Conservation (phyloP, 2,113 vertebrate species). For the Antigone vipio region DNA sequence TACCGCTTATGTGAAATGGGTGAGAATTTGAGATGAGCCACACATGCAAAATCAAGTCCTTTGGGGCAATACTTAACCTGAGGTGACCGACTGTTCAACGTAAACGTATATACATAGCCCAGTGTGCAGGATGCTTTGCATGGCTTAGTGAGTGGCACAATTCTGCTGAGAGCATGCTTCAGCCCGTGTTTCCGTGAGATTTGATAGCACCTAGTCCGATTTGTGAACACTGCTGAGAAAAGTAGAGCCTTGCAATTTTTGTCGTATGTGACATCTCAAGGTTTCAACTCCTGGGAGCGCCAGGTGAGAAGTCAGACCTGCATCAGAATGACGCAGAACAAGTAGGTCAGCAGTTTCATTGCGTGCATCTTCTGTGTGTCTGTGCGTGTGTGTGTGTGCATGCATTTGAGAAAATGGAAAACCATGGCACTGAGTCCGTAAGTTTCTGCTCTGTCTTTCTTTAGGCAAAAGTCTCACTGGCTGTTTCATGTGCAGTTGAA, state of each 20-base stretch:
- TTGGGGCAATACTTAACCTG: not conserved
- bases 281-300: not conserved
- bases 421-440: not conserved
- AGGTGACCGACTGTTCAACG: not conserved
- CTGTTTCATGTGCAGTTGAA: not conserved
- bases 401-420: not conserved
- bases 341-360: slow-evolving; percentile 33
- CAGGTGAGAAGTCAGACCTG: slow-evolving; percentile 31
- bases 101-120: not conserved
- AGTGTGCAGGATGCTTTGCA: not conserved
- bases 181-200: not conserved
- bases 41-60: slow-evolving; percentile 7
- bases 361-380: not conserved
- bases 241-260: not conserved
- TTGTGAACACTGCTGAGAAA: not conserved
- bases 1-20: fast-evolving
- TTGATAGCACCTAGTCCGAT: not conserved
- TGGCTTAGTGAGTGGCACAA: not conserved
- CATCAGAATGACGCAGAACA: slow-evolving; percentile 30
- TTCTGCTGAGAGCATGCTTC: not conserved
- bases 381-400: fast-evolving
- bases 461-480: not conserved
- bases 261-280: not conserved
- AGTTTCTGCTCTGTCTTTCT: not conserved
- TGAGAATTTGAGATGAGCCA: slow-evolving; percentile 1